Conservation (phyloP, 2,797 vertebrate genomes). For the Gymnopithys bicolor region DNA sequence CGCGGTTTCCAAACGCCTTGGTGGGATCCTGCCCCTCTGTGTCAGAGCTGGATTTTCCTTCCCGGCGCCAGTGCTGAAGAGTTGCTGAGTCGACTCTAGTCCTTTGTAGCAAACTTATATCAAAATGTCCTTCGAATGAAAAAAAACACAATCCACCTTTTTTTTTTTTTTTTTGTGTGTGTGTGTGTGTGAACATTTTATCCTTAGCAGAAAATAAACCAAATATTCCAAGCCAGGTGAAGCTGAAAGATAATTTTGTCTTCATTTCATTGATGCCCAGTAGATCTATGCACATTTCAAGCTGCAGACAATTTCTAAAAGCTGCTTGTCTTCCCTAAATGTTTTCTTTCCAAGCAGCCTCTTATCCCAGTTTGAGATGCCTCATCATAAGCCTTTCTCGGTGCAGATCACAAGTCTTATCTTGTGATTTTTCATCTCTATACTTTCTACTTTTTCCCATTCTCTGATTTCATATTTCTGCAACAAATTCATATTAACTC, state of each 20-base stretch:
- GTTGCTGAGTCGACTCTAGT: background rate
- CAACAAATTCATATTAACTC: background rate
- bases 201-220: background rate
- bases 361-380: background rate
- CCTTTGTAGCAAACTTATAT: rapidly evolving
- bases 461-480: background rate
- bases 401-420: background rate
- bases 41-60: background rate
- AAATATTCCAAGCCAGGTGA: background rate
- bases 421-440: background rate
- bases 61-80: background rate
- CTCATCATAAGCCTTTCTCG: background rate
- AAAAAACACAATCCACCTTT: background rate
- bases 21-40: rapidly evolving
- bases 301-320: background rate
- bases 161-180: background rate
- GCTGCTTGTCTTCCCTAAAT: background rate
- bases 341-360: background rate
- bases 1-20: rapidly evolving
- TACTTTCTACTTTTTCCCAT: background rate
- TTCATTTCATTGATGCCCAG: background rate
- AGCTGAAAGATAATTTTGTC: background rate
- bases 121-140: background rate
- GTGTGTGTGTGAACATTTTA: background rate
- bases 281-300: background rate